Evolutionary conservation across 2,888 invertebrate species (phyloP), one percentile per base, ranked within the genome.

Genomic region (Patella pellucida): DNA sequence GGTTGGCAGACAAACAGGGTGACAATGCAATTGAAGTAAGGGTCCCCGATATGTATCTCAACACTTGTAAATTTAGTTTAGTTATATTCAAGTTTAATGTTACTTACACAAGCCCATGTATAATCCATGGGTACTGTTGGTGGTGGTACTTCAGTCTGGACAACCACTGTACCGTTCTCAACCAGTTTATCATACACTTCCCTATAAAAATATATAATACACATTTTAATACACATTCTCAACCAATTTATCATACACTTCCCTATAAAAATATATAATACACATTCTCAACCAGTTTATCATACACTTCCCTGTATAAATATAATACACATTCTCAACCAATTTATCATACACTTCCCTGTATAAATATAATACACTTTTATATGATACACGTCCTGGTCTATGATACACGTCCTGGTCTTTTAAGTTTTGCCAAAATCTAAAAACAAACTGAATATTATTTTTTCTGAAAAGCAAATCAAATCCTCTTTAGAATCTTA

Each of bases 41-140:
- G 5, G 31, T 4, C 5, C 31, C 5, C 0, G 31, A 41, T 41
- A 41, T 5, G 31, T 41, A 7, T 41, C 5, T 5, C 5, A 3
- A 7, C 31, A 4, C 5, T 41, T 41, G 5, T 41, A 41, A 41
- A 41, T 41, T 41, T 41, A 41, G 5, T 41, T 41, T 41, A 0
- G 31, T 41, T 41, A 5, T 5, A 41, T 41, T 41, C 31, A 41
- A 41, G 41, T 9, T 0, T 1, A 41, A 41, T 41, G 41, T 16
- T n/a, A 79, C 89, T 84, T 82, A 92, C 92, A 91, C 96, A 94
- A 0, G 99, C 99, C 99, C 99, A 99, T 82, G 95, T 96, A 91
- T 97, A 99, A 92, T 99, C 99, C 99, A 99, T 99, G 16, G 99
- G 99, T 16, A 99, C 98, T 16, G 98, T 98, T 2, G 99, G 99